Conservation (phyloP, 2,113 vertebrate species). For the Sminthopsis crassicaudata region DNA sequence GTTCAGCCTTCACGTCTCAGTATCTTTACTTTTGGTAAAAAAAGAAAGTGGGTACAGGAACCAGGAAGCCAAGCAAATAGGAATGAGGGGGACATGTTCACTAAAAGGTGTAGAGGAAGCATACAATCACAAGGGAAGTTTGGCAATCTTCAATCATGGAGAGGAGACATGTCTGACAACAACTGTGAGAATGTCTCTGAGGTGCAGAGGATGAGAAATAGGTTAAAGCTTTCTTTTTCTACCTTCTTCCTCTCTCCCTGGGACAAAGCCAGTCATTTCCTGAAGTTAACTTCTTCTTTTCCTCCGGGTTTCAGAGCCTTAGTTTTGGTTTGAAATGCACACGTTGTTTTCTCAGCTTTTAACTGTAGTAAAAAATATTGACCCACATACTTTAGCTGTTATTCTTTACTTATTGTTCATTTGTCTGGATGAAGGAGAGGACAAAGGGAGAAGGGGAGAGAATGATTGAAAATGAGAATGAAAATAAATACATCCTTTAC, state of each 20-base stretch:
- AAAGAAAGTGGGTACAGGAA: background rate
- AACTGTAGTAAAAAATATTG: background rate
- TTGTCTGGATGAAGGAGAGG: background rate
- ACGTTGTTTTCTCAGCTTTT: background rate
- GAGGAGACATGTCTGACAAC: background rate
- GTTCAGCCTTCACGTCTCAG: too few species aligned
- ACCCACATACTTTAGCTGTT: background rate
- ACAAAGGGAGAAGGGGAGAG: background rate
- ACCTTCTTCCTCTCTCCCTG: background rate
- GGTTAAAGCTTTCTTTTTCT: background rate
- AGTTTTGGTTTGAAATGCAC: background rate
- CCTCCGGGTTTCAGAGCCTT: background rate
- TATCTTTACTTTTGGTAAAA: background rate
- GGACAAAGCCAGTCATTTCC: background rate
- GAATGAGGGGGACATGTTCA: background rate
- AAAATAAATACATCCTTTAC: background rate
- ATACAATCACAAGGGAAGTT: background rate
- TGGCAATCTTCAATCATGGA: background rate
- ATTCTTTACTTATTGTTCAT: background rate
- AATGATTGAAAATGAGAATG: background rate
- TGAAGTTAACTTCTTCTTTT: background rate
- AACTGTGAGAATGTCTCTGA: background rate
- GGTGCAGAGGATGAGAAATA: background rate
- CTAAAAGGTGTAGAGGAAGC: background rate
- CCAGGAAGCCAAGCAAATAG: background rate